Conservation (phyloP, 1,140 invertebrate species). For the Eupeodes corollae region DNA sequence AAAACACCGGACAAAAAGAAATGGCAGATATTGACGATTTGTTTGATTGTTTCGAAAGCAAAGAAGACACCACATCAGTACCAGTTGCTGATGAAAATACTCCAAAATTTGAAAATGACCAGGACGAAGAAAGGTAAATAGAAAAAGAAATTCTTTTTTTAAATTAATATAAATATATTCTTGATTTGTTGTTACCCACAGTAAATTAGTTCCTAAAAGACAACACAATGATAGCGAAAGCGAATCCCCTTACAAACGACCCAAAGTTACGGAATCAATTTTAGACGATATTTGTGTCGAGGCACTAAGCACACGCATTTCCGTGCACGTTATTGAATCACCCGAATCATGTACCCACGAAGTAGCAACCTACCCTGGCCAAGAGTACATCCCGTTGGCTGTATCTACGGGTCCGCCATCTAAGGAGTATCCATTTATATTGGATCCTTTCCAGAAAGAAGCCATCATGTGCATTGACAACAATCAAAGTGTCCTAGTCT, state of each 20-base stretch:
- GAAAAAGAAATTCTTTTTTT: neutral
- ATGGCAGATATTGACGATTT: conserved; percentile 33
- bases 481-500: conserved; percentile 93
- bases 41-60: conserved; percentile 24
- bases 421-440: conserved; percentile 86
- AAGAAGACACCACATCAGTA: neutral
- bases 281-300: conserved; percentile 36
- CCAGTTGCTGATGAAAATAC: conserved; percentile 10
- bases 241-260: conserved; percentile 4
- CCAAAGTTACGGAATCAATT: conserved; percentile 26
- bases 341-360: conserved; percentile 86
- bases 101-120: neutral
- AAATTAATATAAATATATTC: neutral
- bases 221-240: conserved; percentile 5
- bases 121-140: neutral
- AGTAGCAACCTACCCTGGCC: conserved; percentile 78
- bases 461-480: conserved; percentile 97
- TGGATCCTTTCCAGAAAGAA: conserved; percentile 98
- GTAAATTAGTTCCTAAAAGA: neutral
- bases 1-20: neutral
- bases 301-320: conserved; percentile 48
- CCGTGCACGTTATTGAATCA: conserved; percentile 77
- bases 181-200: neutral
- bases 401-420: conserved; percentile 55
- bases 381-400: conserved; percentile 66